A percentile compares a stretch with the other conserved stretches of the same genome.
Evolutionary conservation across 1,140 invertebrate genomes (phyloP).

Genomic region (Adelges cooleyi): DNA sequence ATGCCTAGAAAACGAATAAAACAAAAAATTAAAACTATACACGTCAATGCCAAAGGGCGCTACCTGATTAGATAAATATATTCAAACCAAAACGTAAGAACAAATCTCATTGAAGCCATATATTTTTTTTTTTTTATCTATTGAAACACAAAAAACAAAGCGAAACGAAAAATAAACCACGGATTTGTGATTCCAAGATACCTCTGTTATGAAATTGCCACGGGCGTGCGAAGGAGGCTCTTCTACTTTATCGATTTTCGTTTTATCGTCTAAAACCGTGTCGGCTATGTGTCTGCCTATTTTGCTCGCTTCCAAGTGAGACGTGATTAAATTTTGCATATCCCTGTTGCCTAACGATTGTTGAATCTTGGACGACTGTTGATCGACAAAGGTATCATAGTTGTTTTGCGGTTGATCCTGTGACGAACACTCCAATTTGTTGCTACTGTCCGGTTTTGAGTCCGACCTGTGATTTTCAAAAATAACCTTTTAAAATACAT

Average conservation of each 20-base stretch:
- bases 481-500: too few species aligned
- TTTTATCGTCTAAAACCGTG: constrained; percentile 50
- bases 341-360: constrained; percentile 37
- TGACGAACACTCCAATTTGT: constrained; percentile 36
- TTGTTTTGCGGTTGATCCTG: constrained; percentile 34
- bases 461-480: constrained; percentile 40
- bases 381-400: constrained; percentile 43
- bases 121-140: too few species aligned
- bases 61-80: too few species aligned
- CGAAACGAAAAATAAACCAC: too few species aligned
- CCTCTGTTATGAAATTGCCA: not conserved
- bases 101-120: too few species aligned
- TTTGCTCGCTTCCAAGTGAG: constrained; percentile 64
- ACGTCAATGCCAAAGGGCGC: too few species aligned
- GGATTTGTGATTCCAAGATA: too few species aligned
- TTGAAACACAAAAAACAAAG: too few species aligned
- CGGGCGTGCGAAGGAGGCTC: constrained; percentile 41
- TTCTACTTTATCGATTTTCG: constrained; percentile 39
- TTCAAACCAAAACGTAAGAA: too few species aligned
- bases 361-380: constrained; percentile 16
- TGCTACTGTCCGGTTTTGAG: constrained; percentile 43
- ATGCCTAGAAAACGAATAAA: not conserved
- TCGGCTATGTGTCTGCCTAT: constrained; percentile 67
- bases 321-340: constrained; percentile 56
- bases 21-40: too few species aligned